Base-by-base conservation (phyloP, 2,113 vertebrate genomes). In the Aldabrachelys gigantea region DNA sequence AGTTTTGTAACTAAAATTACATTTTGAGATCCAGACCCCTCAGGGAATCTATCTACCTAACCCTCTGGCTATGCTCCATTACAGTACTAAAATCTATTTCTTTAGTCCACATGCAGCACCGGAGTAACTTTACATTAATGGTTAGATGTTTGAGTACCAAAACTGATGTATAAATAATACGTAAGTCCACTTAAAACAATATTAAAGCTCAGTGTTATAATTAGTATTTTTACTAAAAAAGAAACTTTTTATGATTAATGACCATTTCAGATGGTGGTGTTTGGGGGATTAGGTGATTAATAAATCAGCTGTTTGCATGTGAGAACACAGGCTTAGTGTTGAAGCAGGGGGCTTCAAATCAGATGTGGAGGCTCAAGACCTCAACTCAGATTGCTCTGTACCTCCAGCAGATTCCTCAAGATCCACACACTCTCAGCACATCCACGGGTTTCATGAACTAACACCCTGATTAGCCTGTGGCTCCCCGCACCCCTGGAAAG, bases 371-470 rank as follows among this genome's bases (percentile, higher is more conserved):
- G 38, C 72, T 24, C 22, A 76, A 76, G 72, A 69, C 62, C 7
- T 19, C 62, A 35, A 35, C 31, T 29, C 5, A 79, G 4, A 22
- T 56, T 29, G 6, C 59, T 50, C 54, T 21, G 3, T 80, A n/a
- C 81, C 47, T 75, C 19, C 79, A 29, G 24, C 31, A 83, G 53
- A 62, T 11, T 6, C 84, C 59, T 82, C 13, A 88, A 92, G 5
- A 3, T 50, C 47, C 1, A 22, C 52, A 88, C 35, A 44, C 6
- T 11, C 22, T 0, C 0, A 69, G 31, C 35, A 7, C 10, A 69
- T 17, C 0, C 27, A 72, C 19, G 59, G 5, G 21, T 1, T 80
- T 5, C 6, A 38, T 10, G 2, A 84, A 91, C 44, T 3, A 57
- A 65, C 3, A 5, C 6, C 78, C n/a, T 84, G 12, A 93, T 91